These are phyloP conservation scores for Saccostrea glomerata DNA, from an alignment of 1,140 invertebrate genomes.

Conservation along the genomic window DNA sequence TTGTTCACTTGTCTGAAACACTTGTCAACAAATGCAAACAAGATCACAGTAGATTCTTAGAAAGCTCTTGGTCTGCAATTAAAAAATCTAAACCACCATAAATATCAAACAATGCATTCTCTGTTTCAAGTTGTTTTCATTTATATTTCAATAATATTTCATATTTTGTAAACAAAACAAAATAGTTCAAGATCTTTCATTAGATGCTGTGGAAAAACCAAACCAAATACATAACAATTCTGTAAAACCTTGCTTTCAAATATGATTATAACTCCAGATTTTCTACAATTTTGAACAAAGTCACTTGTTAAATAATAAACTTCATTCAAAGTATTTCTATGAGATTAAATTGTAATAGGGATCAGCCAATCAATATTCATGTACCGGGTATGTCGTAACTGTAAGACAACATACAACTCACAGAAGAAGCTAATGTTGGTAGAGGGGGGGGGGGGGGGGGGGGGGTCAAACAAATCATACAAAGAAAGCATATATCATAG, in stretches of 20 bases:
- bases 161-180: neutral
- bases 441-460: too few species aligned
- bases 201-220: neutral
- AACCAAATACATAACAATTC: too few species aligned
- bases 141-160: neutral
- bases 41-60: slow-evolving; percentile 3
- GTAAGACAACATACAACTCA: neutral
- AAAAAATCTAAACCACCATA: neutral
- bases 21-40: neutral
- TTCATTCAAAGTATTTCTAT: neutral
- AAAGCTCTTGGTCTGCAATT: slow-evolving; percentile 23
- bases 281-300: too few species aligned
- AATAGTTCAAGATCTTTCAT: neutral
- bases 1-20: neutral
- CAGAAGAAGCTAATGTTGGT: neutral
- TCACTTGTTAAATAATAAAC: too few species aligned
- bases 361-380: neutral
- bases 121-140: neutral
- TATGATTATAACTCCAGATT: too few species aligned
- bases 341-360: neutral
- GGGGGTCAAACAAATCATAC: too few species aligned
- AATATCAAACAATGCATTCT: neutral
- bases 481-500: too few species aligned
- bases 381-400: neutral
- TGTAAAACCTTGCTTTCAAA: too few species aligned